These are phyloP conservation scores for Lepidocyrtoides sp. DNA, from an alignment of 2,888 invertebrate species.

Conservation along the genomic window DNA sequence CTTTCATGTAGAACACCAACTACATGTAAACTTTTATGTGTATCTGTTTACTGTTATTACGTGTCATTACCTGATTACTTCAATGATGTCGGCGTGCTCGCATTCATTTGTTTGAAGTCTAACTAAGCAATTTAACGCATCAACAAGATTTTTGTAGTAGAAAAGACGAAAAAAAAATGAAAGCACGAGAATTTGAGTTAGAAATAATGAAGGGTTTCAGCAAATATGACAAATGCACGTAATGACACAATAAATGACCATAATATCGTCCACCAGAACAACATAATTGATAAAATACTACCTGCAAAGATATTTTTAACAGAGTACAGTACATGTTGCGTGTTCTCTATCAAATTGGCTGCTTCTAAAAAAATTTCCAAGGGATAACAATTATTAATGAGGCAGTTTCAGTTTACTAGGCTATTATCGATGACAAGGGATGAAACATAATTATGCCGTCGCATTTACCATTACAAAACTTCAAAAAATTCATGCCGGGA, in stretches of 20 bases:
- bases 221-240: constrained; percentile 10
- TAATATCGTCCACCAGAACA: neutral
- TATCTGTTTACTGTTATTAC: constrained; percentile 21
- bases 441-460: no score
- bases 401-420: no score
- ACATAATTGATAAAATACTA: constrained; percentile 5
- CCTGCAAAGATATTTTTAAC: neutral
- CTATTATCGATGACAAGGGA: no score
- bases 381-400: neutral
- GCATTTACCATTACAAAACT: no score
- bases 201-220: constrained; percentile 8
- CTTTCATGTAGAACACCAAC: no score
- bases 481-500: no score
- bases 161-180: neutral
- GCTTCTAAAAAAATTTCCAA: neutral
- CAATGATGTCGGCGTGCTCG: neutral
- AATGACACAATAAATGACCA: neutral
- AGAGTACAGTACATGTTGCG: neutral
- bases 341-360: neutral
- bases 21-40: no score
- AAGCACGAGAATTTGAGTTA: neutral
- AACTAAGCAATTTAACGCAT: neutral
- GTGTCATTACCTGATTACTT: constrained; percentile 20
- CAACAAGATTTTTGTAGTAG: neutral
- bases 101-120: neutral